phyloP scores from a whole-genome alignment of 2,888 invertebrate species.

The Drosophila flavopinicola region DNA sequence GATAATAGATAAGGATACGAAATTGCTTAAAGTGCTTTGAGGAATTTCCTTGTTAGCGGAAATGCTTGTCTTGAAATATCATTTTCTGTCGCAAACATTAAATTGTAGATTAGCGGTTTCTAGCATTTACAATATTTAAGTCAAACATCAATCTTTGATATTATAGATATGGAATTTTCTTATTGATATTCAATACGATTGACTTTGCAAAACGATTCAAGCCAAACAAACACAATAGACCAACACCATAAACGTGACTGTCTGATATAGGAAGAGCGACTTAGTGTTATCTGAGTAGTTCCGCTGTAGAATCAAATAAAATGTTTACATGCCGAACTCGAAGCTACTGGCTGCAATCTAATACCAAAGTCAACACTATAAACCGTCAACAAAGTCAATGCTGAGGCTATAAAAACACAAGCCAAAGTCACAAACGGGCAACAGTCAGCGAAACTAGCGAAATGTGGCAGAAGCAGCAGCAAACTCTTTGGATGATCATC shows the following conservation, averaged over 20 bases:
- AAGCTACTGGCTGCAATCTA: constrained; percentile 36
- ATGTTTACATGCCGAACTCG: constrained; percentile 44
- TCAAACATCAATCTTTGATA: too few relatives aligned
- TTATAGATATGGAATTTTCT: background rate
- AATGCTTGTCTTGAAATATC: too few relatives aligned
- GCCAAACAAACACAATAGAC: background rate
- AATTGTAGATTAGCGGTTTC: too few relatives aligned
- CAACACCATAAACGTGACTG: constrained; percentile 63
- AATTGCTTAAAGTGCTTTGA: too few relatives aligned
- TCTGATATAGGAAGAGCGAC: background rate
- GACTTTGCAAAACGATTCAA: background rate
- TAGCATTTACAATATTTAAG: too few relatives aligned
- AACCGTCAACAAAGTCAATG: background rate
- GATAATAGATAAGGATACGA: too few relatives aligned
- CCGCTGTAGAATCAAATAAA: constrained; percentile 33
- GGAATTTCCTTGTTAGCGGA: too few relatives aligned
- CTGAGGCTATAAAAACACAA: constrained; percentile 55
- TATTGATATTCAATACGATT: background rate
- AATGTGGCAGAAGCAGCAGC: constrained; percentile 47
- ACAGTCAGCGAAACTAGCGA: constrained; percentile 45
- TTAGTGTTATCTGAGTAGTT: constrained; percentile 48
- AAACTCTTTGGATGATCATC: constrained; percentile 20
- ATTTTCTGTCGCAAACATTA: too few relatives aligned
- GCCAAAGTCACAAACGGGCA: constrained; percentile 18
- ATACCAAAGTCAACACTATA: constrained; percentile 13